Conservation (phyloP, 2,113 vertebrate species). For the Macquaria australasica region DNA sequence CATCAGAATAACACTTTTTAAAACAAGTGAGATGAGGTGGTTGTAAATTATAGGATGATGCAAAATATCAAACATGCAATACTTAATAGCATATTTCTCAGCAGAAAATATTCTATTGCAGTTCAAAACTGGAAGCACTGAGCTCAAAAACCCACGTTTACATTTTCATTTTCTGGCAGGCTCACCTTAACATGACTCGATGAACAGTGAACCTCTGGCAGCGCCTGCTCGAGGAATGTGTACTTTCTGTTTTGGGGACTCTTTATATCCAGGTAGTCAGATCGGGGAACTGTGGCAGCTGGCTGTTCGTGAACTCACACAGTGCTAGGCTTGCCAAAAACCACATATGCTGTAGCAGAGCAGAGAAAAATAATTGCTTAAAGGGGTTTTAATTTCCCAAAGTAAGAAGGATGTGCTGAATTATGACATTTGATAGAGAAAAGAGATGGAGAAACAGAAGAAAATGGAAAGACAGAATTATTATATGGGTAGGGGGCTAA, state of each 20-base stretch:
- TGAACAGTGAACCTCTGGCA: constrained; percentile 40
- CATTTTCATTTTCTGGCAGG: constrained; percentile 46
- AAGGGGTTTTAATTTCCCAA: constrained; percentile 57
- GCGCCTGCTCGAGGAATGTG: constrained; percentile 28
- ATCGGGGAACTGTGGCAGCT: constrained; percentile 34
- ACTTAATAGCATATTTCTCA: background rate
- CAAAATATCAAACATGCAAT: background rate
- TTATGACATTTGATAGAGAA: constrained; percentile 59
- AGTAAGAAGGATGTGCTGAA: constrained; percentile 57
- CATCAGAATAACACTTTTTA: background rate
- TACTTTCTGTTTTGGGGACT: constrained; percentile 26
- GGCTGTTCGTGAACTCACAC: constrained; percentile 7
- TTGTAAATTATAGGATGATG: background rate
- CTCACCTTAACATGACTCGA: constrained; percentile 44
- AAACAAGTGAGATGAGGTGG: background rate
- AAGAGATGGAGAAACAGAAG: constrained; percentile 17
- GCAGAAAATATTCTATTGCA: background rate
- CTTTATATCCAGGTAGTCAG: constrained; percentile 56
- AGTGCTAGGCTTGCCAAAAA: constrained; percentile 47
- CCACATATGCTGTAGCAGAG: constrained; percentile 46
- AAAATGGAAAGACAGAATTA: constrained; percentile 46
- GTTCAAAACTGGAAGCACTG: background rate
- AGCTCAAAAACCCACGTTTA: constrained; percentile 22
- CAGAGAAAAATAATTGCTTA: constrained; percentile 15
- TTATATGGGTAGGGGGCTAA: constrained; percentile 66